Evolutionary conservation across 2,888 invertebrate genomes (phyloP), one percentile per base, ranked within the genome.

Genomic region (Andrena fulva): DNA sequence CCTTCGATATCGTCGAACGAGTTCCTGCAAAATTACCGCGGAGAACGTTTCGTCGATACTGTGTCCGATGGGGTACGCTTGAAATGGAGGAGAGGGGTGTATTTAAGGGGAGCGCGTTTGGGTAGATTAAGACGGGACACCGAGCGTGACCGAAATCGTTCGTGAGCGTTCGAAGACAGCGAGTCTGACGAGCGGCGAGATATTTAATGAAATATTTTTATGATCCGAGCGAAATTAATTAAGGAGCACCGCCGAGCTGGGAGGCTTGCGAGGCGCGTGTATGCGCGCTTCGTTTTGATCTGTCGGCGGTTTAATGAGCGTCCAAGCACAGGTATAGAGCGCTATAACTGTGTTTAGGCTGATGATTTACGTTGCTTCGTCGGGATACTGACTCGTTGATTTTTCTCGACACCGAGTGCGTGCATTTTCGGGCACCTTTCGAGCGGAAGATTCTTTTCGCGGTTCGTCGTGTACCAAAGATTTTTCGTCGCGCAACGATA

Each of bases 121-220:
- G 56, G 72, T 67, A 72, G 59, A 31, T 42, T 31, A 60, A 68
- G 63, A 24, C n/a, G 48, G 42, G 33, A 42, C 12, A 29, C 8
- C 33, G 56, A 74, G 56, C n/a, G 4, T 59, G 20, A 1, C 60
- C 33, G 54, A 48, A 56, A 52, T n/a, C 50, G 64, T 77, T 77
- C 63, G 62, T 10, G 56, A 73, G 42, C 50, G 24, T 77, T 68
- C 62, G 20, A 16, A 72, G n/a, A 24, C 63, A 67, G 60, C n/a
- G 52, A 66, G 59, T 70, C 48, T 73, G 60, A 56, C 54, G 42
- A 66, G 24, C 56, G 54, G 54, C 62, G 69, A 73, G 66, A 73
- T 70, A 67, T 70, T 73, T 70, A 73, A 59, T 69, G 56, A 70
- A 71, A 70, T 74, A 80, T 83, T 77, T 81, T 73, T 77, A 79